Evolutionary conservation across 1,140 invertebrate species (phyloP).

Genomic region (Drosophila seguyi): DNA sequence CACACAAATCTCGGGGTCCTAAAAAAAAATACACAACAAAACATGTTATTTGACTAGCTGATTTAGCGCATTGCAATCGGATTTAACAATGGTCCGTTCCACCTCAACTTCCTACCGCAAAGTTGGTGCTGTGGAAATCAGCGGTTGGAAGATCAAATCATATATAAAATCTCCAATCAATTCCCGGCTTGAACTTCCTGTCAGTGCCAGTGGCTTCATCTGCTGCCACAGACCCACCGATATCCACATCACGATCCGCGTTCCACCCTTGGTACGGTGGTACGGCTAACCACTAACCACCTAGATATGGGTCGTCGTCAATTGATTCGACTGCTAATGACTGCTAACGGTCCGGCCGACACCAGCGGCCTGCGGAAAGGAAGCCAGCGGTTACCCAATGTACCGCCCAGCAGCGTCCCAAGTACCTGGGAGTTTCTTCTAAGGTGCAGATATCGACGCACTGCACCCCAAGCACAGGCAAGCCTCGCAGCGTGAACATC

Average conservation of each 20-base stretch:
- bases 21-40: not conserved
- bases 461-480: conserved; percentile 18
- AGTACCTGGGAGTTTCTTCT: conserved; percentile 17
- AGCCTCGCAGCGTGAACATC: not conserved
- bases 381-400: conserved; percentile 70
- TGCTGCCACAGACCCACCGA: conserved; percentile 15
- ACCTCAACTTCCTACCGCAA: conserved; percentile 8
- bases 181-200: conserved; percentile 65
- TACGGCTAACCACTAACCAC: conserved; percentile 40
- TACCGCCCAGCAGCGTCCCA: conserved; percentile 44
- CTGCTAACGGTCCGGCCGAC: conserved; percentile 75
- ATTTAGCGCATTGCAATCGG: conserved; percentile 3
- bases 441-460: conserved; percentile 35
- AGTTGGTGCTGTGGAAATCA: conserved; percentile 8
- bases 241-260: conserved; percentile 13
- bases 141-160: conserved; percentile 13
- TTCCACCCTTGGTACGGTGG: conserved; percentile 19
- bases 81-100: not conserved
- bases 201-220: conserved; percentile 48
- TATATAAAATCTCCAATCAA: conserved; percentile 31
- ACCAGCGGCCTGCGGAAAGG: conserved; percentile 59
- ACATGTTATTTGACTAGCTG: not conserved
- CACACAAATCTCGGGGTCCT: not conserved
- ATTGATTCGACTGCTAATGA: conserved; percentile 80
- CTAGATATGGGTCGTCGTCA: conserved; percentile 77